These are phyloP conservation scores for Drosophila biarmipes DNA, from an alignment of 1,140 invertebrate genomes.

Conservation along the genomic window DNA sequence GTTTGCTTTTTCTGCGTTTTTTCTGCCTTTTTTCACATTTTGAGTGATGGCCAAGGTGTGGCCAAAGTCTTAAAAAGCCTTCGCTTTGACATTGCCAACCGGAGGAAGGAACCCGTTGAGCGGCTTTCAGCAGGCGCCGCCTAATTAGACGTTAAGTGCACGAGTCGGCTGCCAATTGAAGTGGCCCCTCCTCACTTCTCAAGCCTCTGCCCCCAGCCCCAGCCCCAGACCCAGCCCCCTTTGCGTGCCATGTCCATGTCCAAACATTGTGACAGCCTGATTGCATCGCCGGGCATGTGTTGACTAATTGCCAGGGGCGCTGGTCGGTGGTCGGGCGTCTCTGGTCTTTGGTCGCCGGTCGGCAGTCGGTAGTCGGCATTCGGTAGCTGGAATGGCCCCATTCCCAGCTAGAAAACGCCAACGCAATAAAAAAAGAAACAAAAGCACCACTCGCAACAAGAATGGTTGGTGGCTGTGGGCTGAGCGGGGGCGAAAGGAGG, in stretches of 20 bases:
- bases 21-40: constrained; percentile 23
- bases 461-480: constrained; percentile 12
- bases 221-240: not conserved
- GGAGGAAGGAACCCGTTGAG: constrained; percentile 57
- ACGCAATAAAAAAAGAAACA: constrained; percentile 4
- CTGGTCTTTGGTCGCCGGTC: not conserved
- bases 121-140: constrained; percentile 65
- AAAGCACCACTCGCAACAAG: constrained; percentile 1
- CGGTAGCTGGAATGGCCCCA: constrained; percentile 27
- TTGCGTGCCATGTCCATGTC: constrained; percentile 33
- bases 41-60: constrained; percentile 70
- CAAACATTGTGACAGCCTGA: constrained; percentile 77
- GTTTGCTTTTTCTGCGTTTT: constrained; percentile 10
- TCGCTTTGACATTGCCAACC: constrained; percentile 61
- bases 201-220: not conserved
- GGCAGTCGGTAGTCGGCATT: constrained; percentile 1
- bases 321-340: constrained; percentile 30
- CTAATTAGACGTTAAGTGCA: constrained; percentile 78
- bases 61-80: constrained; percentile 42
- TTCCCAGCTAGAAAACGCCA: constrained; percentile 13
- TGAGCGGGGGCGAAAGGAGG: not conserved
- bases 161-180: constrained; percentile 54
- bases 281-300: constrained; percentile 58
- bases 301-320: constrained; percentile 69
- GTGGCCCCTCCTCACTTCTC: constrained; percentile 2